These are phyloP conservation scores for Myripristis murdjan DNA, from an alignment of 2,797 vertebrate genomes.

Conservation along the genomic window DNA sequence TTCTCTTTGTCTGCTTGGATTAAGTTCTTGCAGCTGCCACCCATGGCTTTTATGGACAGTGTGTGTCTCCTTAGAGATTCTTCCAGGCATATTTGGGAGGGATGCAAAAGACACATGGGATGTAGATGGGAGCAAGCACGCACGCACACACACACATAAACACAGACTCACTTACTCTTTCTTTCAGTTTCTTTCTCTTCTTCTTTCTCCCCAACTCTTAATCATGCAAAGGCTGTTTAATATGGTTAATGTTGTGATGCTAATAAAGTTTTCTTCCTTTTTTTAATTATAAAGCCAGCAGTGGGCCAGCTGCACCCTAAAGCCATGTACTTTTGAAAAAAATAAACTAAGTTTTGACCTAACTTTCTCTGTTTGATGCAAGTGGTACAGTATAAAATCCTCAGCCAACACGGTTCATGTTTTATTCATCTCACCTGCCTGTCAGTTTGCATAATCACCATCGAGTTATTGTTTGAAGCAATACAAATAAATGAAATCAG, in stretches of 20 bases:
- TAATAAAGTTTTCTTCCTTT: conserved; percentile 15
- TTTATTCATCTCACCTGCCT: too few species aligned
- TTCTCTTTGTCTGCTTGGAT: conserved; percentile 84
- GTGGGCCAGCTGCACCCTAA: conserved; percentile 26
- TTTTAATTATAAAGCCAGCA: conserved; percentile 23
- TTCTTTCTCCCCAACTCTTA: conserved; percentile 45
- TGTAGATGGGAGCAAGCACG: conserved; percentile 41
- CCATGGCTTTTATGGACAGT: conserved; percentile 83
- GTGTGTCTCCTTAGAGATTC: conserved; percentile 77
- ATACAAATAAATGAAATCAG: conserved; percentile 5
- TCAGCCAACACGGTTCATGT: too few species aligned
- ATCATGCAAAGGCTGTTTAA: conserved; percentile 47
- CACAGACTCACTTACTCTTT: conserved; percentile 23
- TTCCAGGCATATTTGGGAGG: conserved; percentile 69
- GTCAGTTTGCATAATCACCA: not conserved
- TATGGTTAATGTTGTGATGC: conserved; percentile 38
- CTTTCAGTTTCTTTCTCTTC: conserved; percentile 11
- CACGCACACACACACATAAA: conserved; percentile 22
- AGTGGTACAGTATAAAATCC: too few species aligned
- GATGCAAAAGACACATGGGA: conserved; percentile 62
- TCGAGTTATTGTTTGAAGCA: not conserved
- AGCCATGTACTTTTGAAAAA: not conserved
- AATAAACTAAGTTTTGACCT: not conserved
- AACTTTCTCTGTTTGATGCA: not conserved
- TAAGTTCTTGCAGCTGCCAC: conserved; percentile 86